Base-by-base conservation (phyloP, 2,888 invertebrate species). In the Zootermopsis nevadensis region DNA sequence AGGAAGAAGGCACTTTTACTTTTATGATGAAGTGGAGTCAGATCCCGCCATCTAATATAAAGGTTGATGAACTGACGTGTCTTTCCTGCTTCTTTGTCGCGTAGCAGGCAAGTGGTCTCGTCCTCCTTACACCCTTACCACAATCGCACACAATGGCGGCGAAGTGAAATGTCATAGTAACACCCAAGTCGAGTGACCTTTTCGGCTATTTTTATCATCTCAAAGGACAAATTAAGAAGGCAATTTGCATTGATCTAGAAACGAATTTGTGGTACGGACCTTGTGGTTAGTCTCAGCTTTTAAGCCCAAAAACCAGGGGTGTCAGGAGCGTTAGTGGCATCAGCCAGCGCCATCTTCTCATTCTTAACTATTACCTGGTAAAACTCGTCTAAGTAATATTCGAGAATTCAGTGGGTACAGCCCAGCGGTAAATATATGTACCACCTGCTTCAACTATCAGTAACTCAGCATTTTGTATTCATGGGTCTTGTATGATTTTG, bases 201-300 rank as follows among this genome's bases (percentile, higher is more conserved):
- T 81, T n/a, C n/a, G 38, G 31, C 31, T 79, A 53, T 48, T 81
- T 81, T 27, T 69, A 24, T 53, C 81, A 53, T 81, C 69, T 72
- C 72, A 72, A 53, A 81, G 81, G 72, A 81, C 81, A 81, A 66
- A 72, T 81, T 81, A 81, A 81, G 42, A 72, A 81, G 81, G 48
- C 81, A 69, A 81, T 81, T 81, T 81, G 72, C 69, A 72, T 81
- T 72, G 81, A 81, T 81, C 60, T 55, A 53, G 33, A 31, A 55
- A 35, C 55, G 33, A 79, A 77, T 33, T 74, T 38, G 24, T 38
- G 38, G 35, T 74, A 3, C 24, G 24, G 38, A 12, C 38, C 74
- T 38, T 74, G 74, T n/a, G 74, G 74, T 74, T 74, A 74, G 38
- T 38, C n/a, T n/a, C 38, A 38, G 24, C 38, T 10, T n/a, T 3